These are phyloP conservation scores for Halcyon leucocephala DNA, from an alignment of 2,797 vertebrate species.

Conservation along the genomic window DNA sequence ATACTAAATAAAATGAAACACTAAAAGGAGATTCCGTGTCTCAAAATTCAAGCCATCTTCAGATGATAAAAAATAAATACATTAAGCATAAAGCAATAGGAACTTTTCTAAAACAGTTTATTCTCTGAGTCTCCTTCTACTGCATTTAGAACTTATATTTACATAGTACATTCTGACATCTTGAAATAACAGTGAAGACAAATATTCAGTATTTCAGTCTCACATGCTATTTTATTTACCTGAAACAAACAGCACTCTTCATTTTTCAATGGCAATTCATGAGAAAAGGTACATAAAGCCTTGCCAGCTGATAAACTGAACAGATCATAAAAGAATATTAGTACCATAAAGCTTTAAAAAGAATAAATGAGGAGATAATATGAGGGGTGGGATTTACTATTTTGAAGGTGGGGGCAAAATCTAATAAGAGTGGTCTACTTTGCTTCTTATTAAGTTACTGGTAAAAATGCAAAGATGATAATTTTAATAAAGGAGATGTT, in stretches of 20 bases:
- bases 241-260: constrained; percentile 43
- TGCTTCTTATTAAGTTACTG: constrained; percentile 36
- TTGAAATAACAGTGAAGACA: constrained; percentile 1
- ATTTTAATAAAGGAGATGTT: constrained; percentile 71
- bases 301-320: constrained; percentile 73
- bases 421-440: constrained; percentile 45
- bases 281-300: constrained; percentile 63
- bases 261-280: constrained; percentile 59
- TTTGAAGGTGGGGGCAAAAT: constrained; percentile 38
- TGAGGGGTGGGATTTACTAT: constrained; percentile 63
- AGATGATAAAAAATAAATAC: background rate
- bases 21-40: background rate
- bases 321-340: constrained; percentile 76
- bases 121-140: background rate
- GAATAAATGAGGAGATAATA: constrained; percentile 73
- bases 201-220: background rate
- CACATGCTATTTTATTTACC: constrained; percentile 62
- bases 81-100: background rate
- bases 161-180: background rate
- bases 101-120: background rate
- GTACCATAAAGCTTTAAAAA: constrained; percentile 73
- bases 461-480: constrained; percentile 66
- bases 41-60: background rate
- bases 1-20: background rate
- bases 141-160: background rate